Base-by-base conservation (phyloP, 2,797 vertebrate species). In the Oceanodroma leucorhoa region DNA sequence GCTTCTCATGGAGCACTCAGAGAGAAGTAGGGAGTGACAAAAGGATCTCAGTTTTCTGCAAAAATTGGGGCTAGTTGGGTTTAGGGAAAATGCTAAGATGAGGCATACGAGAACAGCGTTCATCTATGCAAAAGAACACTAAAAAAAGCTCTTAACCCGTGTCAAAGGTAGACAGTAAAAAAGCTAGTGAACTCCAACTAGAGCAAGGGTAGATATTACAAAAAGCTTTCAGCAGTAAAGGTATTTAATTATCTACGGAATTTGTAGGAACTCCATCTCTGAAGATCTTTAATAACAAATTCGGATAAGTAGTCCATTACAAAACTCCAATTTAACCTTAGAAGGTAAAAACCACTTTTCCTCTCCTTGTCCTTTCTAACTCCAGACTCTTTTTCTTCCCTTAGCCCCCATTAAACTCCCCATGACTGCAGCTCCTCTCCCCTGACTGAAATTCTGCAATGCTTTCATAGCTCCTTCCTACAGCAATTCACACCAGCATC, bases 201-300 rank as follows among this genome's bases (percentile, higher is more conserved):
- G 18, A 65, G 34, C 22, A 88, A 89, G 32, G 36, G 40, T 62
- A 65, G 38, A n/a, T 54, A 90, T 32, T 65, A 69, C 26, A 16
- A 76, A 88, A 77, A 88, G 27, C 34, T 86, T 89, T 86, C 67
- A 62, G 30, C 72, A 70, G 51, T 77, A 70, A 54, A 70, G 30
- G 69, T 32, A 46, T 5, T 66, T 70, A 82, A 64, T 26, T 93
- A 61, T 38, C 71, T 72, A 58, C 23, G 21, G 30, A 85, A 67
- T 51, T 61, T 67, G 34, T 71, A 50, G 40, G 82, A 82, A 80
- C 79, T 76, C 20, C 18, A 18, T 61, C 58, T 80, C 5, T 0
- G 40, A 69, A 72, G 20, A 41, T 69, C 20, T 93, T 83, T 38
- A 91, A 22, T 34, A 83, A 71, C 29, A 69, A 58, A 41, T 57